phyloP scores from a whole-genome alignment of 2,797 vertebrate species.

The Artibeus jamaicensis region DNA sequence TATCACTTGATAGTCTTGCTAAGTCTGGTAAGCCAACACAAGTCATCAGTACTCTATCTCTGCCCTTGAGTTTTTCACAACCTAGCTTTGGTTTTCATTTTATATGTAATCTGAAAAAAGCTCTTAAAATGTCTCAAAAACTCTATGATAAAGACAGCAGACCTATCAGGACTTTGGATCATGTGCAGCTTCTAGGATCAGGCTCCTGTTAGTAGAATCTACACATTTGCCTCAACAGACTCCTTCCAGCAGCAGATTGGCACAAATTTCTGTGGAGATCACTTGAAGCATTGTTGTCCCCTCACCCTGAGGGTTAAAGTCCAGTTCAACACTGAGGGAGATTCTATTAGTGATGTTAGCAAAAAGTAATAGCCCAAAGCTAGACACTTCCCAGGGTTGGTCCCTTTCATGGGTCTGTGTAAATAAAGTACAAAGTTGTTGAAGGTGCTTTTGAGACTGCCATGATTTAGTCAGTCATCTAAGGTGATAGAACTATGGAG shows the following conservation, averaged over 20 bases:
- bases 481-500: constrained; percentile 91
- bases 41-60: constrained; percentile 91
- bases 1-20: constrained; percentile 91
- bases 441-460: constrained; percentile 88
- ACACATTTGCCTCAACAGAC: constrained; percentile 91
- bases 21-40: constrained; percentile 92
- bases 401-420: constrained; percentile 92
- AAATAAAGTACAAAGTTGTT: constrained; percentile 92
- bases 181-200: constrained; percentile 88
- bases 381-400: constrained; percentile 94
- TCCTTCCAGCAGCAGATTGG: constrained; percentile 90
- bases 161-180: constrained; percentile 93
- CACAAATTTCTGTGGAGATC: constrained; percentile 90
- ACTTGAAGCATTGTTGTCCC: constrained; percentile 88
- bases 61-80: constrained; percentile 86
- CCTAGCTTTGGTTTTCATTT: constrained; percentile 89
- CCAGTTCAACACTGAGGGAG: constrained; percentile 90
- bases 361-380: constrained; percentile 90
- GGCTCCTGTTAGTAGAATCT: constrained; percentile 93
- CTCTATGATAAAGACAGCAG: constrained; percentile 91
- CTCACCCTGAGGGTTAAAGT: constrained; percentile 89
- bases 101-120: constrained; percentile 95
- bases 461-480: constrained; percentile 93
- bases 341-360: constrained; percentile 90
- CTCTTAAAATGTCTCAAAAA: constrained; percentile 92